Percentiles rank a stretch among this genome's conserved stretches.
phyloP scores from a whole-genome alignment of 2,888 invertebrate genomes.

The Leptodirus hochenwartii region DNA sequence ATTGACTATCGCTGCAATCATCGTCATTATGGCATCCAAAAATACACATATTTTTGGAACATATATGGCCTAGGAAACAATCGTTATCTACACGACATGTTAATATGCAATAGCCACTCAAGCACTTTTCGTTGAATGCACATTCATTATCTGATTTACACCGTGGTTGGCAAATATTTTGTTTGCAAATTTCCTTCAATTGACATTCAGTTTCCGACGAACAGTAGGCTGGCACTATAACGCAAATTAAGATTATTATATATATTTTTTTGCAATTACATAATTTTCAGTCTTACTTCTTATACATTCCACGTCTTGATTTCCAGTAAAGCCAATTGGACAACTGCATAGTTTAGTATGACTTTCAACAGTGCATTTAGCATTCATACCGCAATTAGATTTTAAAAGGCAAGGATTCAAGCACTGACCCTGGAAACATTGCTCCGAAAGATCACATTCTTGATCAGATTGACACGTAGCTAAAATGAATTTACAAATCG shows the following conservation, averaged over 20 bases:
- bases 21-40: constrained; percentile 75
- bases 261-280: not conserved
- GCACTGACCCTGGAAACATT: constrained; percentile 69
- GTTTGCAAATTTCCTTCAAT: constrained; percentile 53
- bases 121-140: constrained; percentile 78
- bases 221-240: constrained; percentile 61
- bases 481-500: constrained; percentile 21
- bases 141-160: constrained; percentile 66
- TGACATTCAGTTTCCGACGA: constrained; percentile 49
- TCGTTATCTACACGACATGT: constrained; percentile 84
- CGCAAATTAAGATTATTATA: constrained; percentile 9
- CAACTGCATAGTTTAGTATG: constrained; percentile 69
- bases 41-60: constrained; percentile 67
- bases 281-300: constrained; percentile 39
- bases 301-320: constrained; percentile 67
- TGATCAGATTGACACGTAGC: constrained; percentile 60
- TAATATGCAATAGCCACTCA: constrained; percentile 65
- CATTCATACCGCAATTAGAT: constrained; percentile 69
- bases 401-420: constrained; percentile 58
- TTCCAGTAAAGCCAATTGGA: constrained; percentile 71
- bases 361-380: constrained; percentile 49
- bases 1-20: constrained; percentile 71
- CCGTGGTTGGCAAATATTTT: constrained; percentile 63
- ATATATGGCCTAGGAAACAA: constrained; percentile 82
- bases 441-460: constrained; percentile 63